Percentiles rank a stretch among this genome's conserved stretches.
These are phyloP conservation scores for Rhagonycha fulva DNA, from an alignment of 2,888 invertebrate genomes.

Conservation along the genomic window DNA sequence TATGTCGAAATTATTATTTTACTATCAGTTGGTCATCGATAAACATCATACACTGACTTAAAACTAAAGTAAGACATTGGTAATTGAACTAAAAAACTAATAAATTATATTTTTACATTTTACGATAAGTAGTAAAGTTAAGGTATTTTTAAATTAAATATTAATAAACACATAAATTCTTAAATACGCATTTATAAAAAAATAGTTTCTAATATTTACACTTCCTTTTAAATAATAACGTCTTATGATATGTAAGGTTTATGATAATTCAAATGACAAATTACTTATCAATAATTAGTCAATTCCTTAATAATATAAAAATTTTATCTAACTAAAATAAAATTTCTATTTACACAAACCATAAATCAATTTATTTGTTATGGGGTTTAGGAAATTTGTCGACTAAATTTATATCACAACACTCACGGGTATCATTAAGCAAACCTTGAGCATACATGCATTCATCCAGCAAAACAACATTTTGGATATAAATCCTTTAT, in stretches of 20 bases:
- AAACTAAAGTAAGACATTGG: neutral
- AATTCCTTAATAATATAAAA: conserved; percentile 36
- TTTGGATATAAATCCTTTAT: conserved; percentile 38
- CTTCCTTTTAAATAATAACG: conserved; percentile 17
- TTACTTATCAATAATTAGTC: conserved; percentile 34
- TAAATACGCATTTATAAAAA: conserved; percentile 22
- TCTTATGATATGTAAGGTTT: conserved; percentile 47
- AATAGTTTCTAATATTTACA: conserved; percentile 28
- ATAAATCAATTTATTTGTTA: neutral
- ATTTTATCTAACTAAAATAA: conserved; percentile 4
- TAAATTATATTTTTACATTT: neutral
- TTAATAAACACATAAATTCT: conserved; percentile 4
- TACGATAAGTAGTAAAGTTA: neutral
- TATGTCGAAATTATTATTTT: neutral
- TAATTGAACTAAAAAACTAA: neutral
- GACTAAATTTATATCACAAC: conserved; percentile 22
- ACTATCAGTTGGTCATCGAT: neutral
- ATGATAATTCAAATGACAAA: conserved; percentile 42
- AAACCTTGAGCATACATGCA: conserved; percentile 29
- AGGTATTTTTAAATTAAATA: neutral
- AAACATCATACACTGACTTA: neutral
- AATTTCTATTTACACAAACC: conserved; percentile 9
- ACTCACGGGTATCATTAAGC: conserved; percentile 37
- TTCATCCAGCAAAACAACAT: conserved; percentile 48
- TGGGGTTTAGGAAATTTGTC: conserved; percentile 17